Conservation (phyloP, 2,797 vertebrate species). For the Ctenopoma multispine region DNA sequence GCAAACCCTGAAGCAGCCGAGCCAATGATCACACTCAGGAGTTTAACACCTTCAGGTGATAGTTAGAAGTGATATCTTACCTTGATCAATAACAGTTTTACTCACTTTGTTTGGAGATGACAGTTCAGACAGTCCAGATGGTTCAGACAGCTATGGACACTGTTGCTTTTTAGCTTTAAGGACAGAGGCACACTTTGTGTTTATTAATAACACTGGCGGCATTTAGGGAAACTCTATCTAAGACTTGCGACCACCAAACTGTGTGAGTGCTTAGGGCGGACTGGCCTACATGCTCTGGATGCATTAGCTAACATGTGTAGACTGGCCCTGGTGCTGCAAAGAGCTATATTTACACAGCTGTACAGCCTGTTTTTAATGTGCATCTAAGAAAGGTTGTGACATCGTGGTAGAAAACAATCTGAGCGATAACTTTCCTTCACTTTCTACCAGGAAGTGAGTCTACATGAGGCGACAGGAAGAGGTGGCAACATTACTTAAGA, state of each 20-base stretch:
- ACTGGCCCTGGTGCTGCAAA: constrained; percentile 35
- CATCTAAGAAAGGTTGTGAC: constrained; percentile 12
- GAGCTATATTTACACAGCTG: constrained; percentile 66
- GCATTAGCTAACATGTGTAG: constrained; percentile 37
- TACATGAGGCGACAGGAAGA: not conserved
- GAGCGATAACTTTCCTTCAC: constrained; percentile 5
- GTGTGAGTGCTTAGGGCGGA: constrained; percentile 50
- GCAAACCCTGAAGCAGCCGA: not conserved
- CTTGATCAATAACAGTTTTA: constrained; percentile 24
- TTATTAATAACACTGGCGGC: constrained; percentile 81
- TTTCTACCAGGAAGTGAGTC: constrained; percentile 9
- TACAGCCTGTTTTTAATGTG: constrained; percentile 40
- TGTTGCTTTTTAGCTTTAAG: constrained; percentile 42
- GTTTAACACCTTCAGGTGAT: not conserved
- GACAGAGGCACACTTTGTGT: constrained; percentile 74
- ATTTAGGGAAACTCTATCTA: constrained; percentile 73
- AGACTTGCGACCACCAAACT: constrained; percentile 53
- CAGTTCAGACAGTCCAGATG: constrained; percentile 1
- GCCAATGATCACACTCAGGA: not conserved
- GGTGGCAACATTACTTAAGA: not conserved
- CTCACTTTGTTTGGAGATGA: constrained; percentile 58
- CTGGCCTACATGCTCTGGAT: constrained; percentile 57
- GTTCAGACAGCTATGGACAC: constrained; percentile 22
- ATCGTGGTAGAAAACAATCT: constrained; percentile 21
- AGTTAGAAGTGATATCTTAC: not conserved